phyloP scores from a whole-genome alignment of 2,888 invertebrate genomes.

The Crepidodera aurea region DNA sequence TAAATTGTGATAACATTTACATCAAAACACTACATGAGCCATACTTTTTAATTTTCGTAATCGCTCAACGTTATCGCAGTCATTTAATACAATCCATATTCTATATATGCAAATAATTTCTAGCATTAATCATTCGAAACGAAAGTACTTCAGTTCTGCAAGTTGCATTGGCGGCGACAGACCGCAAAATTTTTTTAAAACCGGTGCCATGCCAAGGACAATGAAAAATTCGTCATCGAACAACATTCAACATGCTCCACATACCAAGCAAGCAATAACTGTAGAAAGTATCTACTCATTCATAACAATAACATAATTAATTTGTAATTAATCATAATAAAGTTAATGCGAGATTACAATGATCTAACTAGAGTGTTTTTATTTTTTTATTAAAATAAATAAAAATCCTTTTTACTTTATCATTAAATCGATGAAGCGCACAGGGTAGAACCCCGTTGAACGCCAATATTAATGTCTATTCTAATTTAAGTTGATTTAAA shows the following conservation, averaged over 20 bases:
- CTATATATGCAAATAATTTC: slow-evolving; percentile 5
- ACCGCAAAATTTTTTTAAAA: slow-evolving; percentile 6
- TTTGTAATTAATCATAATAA: not conserved
- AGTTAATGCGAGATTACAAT: no score
- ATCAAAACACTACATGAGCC: no score
- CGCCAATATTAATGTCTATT: no score
- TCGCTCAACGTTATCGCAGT: not conserved
- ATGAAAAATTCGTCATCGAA: slow-evolving; percentile 5
- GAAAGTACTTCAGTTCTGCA: not conserved
- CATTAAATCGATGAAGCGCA: no score
- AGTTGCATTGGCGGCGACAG: not conserved
- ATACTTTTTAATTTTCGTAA: no score
- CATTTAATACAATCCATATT: not conserved
- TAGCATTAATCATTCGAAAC: slow-evolving; percentile 4
- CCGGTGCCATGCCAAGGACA: not conserved
- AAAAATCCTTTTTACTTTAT: no score
- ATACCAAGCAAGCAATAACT: slow-evolving; percentile 3
- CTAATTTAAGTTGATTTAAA: no score
- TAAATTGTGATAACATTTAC: no score
- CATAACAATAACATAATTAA: slow-evolving; percentile 3
- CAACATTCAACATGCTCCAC: slow-evolving; percentile 7
- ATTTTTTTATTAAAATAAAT: no score
- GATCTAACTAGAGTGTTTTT: no score
- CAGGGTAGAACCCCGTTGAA: no score
- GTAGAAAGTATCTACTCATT: slow-evolving; percentile 10